Evolutionary conservation across 2,797 vertebrate species (phyloP).

Genomic region (Anguilla anguilla): DNA sequence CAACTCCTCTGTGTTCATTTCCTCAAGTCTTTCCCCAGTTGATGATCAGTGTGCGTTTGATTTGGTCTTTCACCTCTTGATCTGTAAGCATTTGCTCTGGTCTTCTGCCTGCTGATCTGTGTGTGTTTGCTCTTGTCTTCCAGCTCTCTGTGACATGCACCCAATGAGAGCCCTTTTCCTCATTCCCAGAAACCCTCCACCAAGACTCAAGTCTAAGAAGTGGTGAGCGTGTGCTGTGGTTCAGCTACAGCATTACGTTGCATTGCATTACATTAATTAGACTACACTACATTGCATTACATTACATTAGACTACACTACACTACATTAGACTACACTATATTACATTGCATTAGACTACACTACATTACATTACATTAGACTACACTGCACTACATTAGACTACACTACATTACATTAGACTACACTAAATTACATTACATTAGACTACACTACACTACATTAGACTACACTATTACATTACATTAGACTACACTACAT

Average conservation of each 20-base stretch:
- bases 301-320: too few species aligned
- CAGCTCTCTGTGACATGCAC: conserved; percentile 94
- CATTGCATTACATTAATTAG: too few species aligned
- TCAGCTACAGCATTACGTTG: neutral
- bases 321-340: too few species aligned
- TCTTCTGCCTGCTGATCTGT: neutral
- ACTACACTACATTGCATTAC: too few species aligned
- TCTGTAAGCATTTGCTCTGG: neutral
- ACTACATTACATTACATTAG: too few species aligned
- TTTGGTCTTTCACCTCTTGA: neutral
- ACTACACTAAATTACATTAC: too few species aligned
- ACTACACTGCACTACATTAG: too few species aligned
- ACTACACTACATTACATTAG: too few species aligned
- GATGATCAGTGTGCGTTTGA: neutral
- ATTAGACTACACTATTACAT: too few species aligned
- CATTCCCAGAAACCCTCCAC: conserved; percentile 89
- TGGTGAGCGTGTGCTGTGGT: conserved; percentile 77
- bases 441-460: too few species aligned
- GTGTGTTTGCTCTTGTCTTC: conserved; percentile 29
- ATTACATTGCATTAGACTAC: too few species aligned
- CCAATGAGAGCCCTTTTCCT: conserved; percentile 96
- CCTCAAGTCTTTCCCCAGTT: neutral
- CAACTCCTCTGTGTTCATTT: neutral
- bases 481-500: too few species aligned
- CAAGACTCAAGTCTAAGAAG: conserved; percentile 91